Conservation (phyloP, 2,888 invertebrate genomes). For the Brachyptera risi region DNA sequence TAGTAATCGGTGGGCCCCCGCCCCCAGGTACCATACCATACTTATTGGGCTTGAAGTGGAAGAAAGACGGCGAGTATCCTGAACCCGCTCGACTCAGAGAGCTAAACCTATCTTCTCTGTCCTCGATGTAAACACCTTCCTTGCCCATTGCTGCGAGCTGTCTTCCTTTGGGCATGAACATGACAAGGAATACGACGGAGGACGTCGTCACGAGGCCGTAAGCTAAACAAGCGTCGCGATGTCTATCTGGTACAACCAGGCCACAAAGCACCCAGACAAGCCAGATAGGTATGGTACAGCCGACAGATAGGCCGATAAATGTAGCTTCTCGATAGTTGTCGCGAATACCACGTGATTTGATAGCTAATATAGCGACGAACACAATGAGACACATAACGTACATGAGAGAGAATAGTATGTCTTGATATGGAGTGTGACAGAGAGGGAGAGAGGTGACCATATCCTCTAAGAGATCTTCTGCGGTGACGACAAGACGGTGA, state of each 20-base stretch:
- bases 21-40: conserved; percentile 38
- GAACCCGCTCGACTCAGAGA: conserved; percentile 73
- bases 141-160: conserved; percentile 90
- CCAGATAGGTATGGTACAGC: conserved; percentile 84
- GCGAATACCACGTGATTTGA: conserved; percentile 81
- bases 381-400: conserved; percentile 80
- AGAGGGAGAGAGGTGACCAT: conserved; percentile 39
- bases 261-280: conserved; percentile 81
- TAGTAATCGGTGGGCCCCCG: neutral
- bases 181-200: conserved; percentile 80
- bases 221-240: conserved; percentile 83
- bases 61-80: conserved; percentile 87
- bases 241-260: conserved; percentile 69
- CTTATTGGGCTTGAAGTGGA: conserved; percentile 87
- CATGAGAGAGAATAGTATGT: conserved; percentile 71
- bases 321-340: conserved; percentile 92
- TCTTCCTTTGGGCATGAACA: conserved; percentile 91
- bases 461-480: conserved; percentile 41
- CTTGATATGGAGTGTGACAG: conserved; percentile 65
- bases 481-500: conserved; percentile 36
- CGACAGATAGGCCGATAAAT: conserved; percentile 85
- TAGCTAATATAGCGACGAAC: conserved; percentile 78
- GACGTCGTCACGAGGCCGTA: conserved; percentile 84
- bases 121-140: conserved; percentile 77
- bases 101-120: conserved; percentile 77